Evolutionary conservation across 35 echinoderm and acorn worm genomes (phyloP).

Genomic region (Chiridota heheva): DNA sequence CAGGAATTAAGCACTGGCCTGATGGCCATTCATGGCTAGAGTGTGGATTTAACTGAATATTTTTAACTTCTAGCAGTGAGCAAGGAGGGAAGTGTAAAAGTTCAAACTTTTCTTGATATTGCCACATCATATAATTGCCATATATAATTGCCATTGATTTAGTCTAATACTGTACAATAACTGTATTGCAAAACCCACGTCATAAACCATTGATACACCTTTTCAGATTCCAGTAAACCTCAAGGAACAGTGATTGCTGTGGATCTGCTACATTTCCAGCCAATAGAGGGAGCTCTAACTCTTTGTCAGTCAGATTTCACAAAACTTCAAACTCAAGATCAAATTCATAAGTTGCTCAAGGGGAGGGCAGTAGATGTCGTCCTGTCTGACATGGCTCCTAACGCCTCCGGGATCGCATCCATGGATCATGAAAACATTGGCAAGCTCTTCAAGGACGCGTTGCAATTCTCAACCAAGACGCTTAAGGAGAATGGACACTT

Average conservation of each 20-base stretch:
- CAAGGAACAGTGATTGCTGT: slow-evolving; percentile 75
- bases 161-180: too few relatives aligned
- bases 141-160: too few relatives aligned
- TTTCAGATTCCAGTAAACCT: slow-evolving; percentile 59
- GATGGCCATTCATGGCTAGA: too few relatives aligned
- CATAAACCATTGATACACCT: not conserved
- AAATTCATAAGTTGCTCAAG: slow-evolving; percentile 36
- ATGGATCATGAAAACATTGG: slow-evolving; percentile 95
- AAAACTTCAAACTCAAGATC: slow-evolving; percentile 35
- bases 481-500: slow-evolving; percentile 68
- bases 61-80: too few relatives aligned
- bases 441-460: slow-evolving; percentile 37
- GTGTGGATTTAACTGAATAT: too few relatives aligned
- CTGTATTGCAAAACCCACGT: too few relatives aligned
- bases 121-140: too few relatives aligned
- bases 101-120: too few relatives aligned
- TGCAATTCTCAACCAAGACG: slow-evolving; percentile 47
- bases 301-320: slow-evolving; percentile 74
- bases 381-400: slow-evolving; percentile 93
- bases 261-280: slow-evolving; percentile 67
- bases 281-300: slow-evolving; percentile 72
- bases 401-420: slow-evolving; percentile 69
- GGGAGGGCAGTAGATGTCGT: slow-evolving; percentile 44
- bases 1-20: too few relatives aligned
- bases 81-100: too few relatives aligned